Percentiles rank a stretch among this genome's conserved stretches.
Evolutionary conservation across 2,888 invertebrate species (phyloP).

Genomic region (Gandaritis pyraliata): DNA sequence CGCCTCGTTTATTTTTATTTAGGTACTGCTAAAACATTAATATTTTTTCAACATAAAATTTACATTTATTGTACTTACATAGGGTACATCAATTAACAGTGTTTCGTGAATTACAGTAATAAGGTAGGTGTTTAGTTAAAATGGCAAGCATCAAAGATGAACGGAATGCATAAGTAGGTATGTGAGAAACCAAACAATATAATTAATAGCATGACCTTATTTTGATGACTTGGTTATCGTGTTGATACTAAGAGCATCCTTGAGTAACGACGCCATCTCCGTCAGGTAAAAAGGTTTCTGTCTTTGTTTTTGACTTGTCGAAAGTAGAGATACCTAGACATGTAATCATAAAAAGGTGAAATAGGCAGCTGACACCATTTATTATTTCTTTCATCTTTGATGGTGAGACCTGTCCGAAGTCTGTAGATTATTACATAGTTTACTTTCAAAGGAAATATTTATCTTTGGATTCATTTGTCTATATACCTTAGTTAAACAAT

Average conservation of each 20-base stretch:
- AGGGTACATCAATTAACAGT: constrained; percentile 69
- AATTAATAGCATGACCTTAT: neutral
- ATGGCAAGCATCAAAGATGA: constrained; percentile 15
- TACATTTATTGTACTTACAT: constrained; percentile 66
- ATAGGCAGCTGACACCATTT: neutral
- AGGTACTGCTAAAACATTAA: constrained; percentile 68
- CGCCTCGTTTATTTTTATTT: constrained; percentile 78
- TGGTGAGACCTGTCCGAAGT: constrained; percentile 7
- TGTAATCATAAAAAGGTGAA: too few species aligned
- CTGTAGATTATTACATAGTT: neutral
- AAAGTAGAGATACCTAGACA: too few species aligned
- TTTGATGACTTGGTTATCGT: constrained; percentile 8
- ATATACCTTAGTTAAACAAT: constrained; percentile 41
- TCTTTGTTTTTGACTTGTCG: too few species aligned
- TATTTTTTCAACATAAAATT: constrained; percentile 70
- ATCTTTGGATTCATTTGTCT: constrained; percentile 62
- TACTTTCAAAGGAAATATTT: constrained; percentile 51
- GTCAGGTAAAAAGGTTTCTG: too few species aligned
- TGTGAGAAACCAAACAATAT: constrained; percentile 3
- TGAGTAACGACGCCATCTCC: too few species aligned
- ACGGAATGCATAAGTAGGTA: constrained; percentile 2
- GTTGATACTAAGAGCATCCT: too few species aligned
- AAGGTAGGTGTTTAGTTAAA: too few species aligned
- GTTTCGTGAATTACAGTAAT: constrained; percentile 63
- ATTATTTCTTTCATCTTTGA: constrained; percentile 10